Conservation (phyloP, 2,797 vertebrate species). For the Monodelphis domestica region DNA sequence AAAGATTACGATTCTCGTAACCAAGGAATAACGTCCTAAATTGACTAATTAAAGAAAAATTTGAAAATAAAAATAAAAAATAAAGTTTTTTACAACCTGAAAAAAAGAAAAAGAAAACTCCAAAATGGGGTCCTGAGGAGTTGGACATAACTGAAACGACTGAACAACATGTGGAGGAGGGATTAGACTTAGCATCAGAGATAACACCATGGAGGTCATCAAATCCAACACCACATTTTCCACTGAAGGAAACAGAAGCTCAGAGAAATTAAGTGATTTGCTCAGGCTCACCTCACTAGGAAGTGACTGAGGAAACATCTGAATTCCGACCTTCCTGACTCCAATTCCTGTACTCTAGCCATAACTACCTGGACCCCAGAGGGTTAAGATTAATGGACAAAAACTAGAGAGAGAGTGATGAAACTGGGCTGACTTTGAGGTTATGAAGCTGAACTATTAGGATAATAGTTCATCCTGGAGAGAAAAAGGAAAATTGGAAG, state of each 20-base stretch:
- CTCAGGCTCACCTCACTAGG: neutral
- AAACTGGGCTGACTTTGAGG: neutral
- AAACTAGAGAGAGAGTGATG: neutral
- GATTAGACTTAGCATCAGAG: neutral
- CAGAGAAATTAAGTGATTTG: neutral
- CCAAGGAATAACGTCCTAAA: no score
- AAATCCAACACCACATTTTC: neutral
- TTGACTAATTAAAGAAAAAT: no score
- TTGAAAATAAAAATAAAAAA: no score
- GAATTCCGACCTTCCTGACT: neutral
- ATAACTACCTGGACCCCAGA: neutral
- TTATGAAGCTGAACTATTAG: neutral
- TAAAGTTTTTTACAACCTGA: no score
- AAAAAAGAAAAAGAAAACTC: no score
- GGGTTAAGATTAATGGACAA: neutral
- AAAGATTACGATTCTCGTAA: no score
- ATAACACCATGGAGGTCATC: neutral
- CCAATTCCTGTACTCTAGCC: neutral
- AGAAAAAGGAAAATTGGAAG: neutral
- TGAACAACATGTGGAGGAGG: neutral
- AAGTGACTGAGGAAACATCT: neutral
- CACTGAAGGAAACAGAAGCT: neutral
- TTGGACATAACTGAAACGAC: no score
- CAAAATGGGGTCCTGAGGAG: no score
- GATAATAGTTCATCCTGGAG: neutral